Conservation (phyloP, 1,140 invertebrate species). For the Palaemon carinicauda region DNA sequence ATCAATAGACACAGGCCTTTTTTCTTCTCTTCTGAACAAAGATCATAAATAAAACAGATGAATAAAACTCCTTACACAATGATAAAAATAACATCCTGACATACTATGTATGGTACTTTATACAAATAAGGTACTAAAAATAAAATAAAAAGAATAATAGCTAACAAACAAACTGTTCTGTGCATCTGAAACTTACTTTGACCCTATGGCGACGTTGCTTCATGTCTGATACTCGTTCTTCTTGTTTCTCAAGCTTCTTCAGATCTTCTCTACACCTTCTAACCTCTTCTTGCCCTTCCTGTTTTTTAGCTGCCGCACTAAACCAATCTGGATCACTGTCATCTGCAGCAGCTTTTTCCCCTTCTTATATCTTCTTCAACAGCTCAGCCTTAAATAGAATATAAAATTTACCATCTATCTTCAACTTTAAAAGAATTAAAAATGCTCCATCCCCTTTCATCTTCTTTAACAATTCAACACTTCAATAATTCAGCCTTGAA, state of each 20-base stretch:
- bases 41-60: too few species aligned
- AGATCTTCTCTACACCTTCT: conserved; percentile 56
- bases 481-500: too few species aligned
- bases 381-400: conserved; percentile 68
- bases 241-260: conserved; percentile 66
- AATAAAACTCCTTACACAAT: too few species aligned
- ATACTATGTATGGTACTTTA: too few species aligned
- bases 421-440: too few species aligned
- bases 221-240: conserved; percentile 64
- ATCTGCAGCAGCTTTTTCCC: conserved; percentile 7
- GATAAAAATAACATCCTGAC: too few species aligned
- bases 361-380: conserved; percentile 66
- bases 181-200: conserved; percentile 7
- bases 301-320: conserved; percentile 59
- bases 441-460: too few species aligned
- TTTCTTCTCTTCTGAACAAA: too few species aligned
- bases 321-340: conserved; percentile 63
- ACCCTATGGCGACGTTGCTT: conserved; percentile 67
- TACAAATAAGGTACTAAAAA: too few species aligned
- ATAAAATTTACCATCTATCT: too few species aligned
- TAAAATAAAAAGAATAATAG: background rate
- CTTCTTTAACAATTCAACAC: too few species aligned
- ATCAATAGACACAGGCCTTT: too few species aligned
- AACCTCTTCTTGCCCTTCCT: conserved; percentile 56
- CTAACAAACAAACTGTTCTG: background rate